Base-by-base conservation (phyloP, 1,140 invertebrate genomes). In the Cheumatopsyche charites region DNA sequence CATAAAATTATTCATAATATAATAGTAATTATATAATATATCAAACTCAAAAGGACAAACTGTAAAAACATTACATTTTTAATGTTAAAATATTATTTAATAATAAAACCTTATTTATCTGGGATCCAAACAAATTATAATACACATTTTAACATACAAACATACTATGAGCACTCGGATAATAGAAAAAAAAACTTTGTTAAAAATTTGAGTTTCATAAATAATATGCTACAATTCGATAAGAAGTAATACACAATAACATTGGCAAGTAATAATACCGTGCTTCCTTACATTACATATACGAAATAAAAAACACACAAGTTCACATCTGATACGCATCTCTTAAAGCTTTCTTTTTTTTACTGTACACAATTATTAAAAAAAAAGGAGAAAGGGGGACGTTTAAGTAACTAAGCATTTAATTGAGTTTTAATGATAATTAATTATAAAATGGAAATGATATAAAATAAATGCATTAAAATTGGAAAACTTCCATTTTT, bases 191-290 rank as follows among this genome's bases (percentile, higher is more conserved):
- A 72, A 72, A 72, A 67, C 49, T 43, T 52, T 58, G 15, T 70
- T 58, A 68, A 68, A 68, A 55, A 43, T 68, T 65, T 36, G 11
- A 25, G 6, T 62, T 67, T 47, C 68, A 75, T 75, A 75, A 75
- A 75, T 75, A 75, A 73, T 75, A 66, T 52, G 63, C 65, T 73
- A 75, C 29, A 55, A 67, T 63, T 43, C 62, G 66, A 73, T 75
- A 66, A 61, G 26, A 47, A 42, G n/a, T 67, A 55, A 72, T 69
- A 36, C n/a, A n/a, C n/a, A 66, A 69, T 73, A 75, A 76, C 75
- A 76, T 76, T 76, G 75, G 75, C 75, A 76, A 76, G 75, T 73
- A 61, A 73, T 76, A 76, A 76, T 73, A 76, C 75, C 74, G 71
- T 73, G 65, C 70, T 76, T 71, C 62, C 55, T 58, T 58, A 58